These are phyloP conservation scores for Brenthis ino DNA, from an alignment of 2,888 invertebrate genomes.

Conservation along the genomic window DNA sequence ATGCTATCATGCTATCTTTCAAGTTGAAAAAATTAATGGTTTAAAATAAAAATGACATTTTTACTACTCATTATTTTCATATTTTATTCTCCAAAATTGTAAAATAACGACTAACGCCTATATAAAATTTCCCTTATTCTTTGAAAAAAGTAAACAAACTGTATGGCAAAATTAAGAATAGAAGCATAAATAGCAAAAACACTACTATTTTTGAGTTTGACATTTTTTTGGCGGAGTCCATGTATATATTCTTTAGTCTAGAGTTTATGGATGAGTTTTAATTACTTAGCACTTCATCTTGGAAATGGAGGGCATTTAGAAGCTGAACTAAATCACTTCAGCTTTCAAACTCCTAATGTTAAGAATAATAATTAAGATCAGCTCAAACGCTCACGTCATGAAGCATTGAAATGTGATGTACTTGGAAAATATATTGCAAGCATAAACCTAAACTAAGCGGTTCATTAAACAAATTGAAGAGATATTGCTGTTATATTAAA, in stretches of 20 bases:
- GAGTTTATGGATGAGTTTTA: background rate
- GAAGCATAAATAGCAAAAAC: no score
- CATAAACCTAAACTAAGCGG: slow-evolving; percentile 50
- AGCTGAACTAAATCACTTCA: slow-evolving; percentile 19
- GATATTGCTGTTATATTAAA: slow-evolving; percentile 34
- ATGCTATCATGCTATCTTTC: no score
- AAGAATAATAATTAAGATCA: slow-evolving; percentile 68
- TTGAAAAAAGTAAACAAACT: slow-evolving; percentile 4
- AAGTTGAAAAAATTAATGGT: no score
- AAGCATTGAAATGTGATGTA: slow-evolving; percentile 55
- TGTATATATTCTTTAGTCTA: background rate
- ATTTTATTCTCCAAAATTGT: no score
- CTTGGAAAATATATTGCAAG: slow-evolving; percentile 56
- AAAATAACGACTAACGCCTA: no score
- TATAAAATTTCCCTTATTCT: no score
- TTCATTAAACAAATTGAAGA: slow-evolving; percentile 52
- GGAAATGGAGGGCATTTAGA: background rate
- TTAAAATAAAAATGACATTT: no score
- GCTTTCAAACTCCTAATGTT: slow-evolving; percentile 47
- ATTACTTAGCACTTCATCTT: slow-evolving; percentile 1
- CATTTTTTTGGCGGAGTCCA: no score
- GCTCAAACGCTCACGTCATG: slow-evolving; percentile 52
- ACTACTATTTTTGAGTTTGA: no score
- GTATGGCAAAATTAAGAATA: background rate
- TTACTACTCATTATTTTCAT: no score